These are phyloP conservation scores for Akabosia matsudoensis DNA, from an alignment of 1,140 invertebrate genomes.

Conservation along the genomic window DNA sequence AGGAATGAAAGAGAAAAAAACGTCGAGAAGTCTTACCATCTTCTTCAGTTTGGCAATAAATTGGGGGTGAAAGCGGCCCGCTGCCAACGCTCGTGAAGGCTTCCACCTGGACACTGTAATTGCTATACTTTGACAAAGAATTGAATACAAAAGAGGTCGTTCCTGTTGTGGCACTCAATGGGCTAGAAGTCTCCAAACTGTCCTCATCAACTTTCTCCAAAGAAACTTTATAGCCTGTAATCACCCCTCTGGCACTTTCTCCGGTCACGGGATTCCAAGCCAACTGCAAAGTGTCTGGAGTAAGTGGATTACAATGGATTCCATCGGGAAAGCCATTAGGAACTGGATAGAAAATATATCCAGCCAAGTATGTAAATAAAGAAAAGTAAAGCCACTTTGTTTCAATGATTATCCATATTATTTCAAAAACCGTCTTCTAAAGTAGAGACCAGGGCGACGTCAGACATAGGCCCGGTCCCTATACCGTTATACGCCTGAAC, in stretches of 20 bases:
- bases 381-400: too few species aligned
- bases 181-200: too few species aligned
- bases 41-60: constrained; percentile 86
- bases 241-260: constrained; percentile 36
- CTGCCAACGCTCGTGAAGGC: constrained; percentile 85
- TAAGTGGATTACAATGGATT: constrained; percentile 30
- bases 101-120: constrained; percentile 85
- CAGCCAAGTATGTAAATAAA: neutral
- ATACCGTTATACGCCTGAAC: constrained; percentile 53
- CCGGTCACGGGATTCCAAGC: constrained; percentile 37
- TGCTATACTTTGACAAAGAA: constrained; percentile 77
- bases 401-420: too few species aligned
- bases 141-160: constrained; percentile 65
- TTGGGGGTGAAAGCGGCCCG: constrained; percentile 73
- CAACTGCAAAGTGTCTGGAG: constrained; percentile 40
- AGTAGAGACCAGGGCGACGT: constrained; percentile 70
- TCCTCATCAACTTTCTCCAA: constrained; percentile 35
- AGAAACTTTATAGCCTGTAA: constrained; percentile 44
- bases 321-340: neutral
- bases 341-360: neutral
- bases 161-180: constrained; percentile 65
- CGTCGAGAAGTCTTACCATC: constrained; percentile 65
- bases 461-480: constrained; percentile 67
- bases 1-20: too few species aligned
- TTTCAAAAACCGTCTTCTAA: constrained; percentile 81